A percentile compares a stretch with the other conserved stretches of the same genome.
Evolutionary conservation across 2,113 vertebrate species (phyloP).

Genomic region (Coreoperca whiteheadi): DNA sequence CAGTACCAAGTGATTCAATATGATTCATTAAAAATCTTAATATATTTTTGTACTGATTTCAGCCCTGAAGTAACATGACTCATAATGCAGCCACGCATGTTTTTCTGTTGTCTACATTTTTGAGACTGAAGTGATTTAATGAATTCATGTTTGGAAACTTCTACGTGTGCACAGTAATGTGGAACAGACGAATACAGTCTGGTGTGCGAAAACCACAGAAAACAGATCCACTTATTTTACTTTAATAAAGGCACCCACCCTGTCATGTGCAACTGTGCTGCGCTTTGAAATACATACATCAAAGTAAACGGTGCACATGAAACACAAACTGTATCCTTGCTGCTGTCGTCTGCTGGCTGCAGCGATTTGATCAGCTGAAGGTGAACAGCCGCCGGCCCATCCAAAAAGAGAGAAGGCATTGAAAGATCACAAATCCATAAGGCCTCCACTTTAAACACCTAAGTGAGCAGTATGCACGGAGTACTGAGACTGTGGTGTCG

Average conservation of each 20-base stretch:
- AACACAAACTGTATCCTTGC: background rate
- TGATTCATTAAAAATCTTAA: background rate
- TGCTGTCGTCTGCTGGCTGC: background rate
- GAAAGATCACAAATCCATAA: background rate
- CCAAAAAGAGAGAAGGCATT: background rate
- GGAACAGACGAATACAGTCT: background rate
- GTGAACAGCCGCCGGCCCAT: background rate
- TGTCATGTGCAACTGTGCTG: background rate
- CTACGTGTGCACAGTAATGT: background rate
- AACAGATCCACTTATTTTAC: background rate
- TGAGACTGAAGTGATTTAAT: background rate
- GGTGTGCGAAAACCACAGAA: background rate
- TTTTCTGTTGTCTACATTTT: background rate
- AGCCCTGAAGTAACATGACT: background rate
- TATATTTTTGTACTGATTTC: background rate
- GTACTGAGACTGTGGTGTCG: background rate
- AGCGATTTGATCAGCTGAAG: conserved; percentile 8
- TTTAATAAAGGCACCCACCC: background rate
- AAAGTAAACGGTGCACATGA: background rate
- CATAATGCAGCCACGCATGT: background rate
- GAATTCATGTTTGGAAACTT: background rate
- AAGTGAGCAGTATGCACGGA: background rate
- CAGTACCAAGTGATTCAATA: background rate
- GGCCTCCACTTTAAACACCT: background rate
- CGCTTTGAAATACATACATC: background rate